phyloP scores from a whole-genome alignment of 2,797 vertebrate species.

The Peromyscus nudipes region DNA sequence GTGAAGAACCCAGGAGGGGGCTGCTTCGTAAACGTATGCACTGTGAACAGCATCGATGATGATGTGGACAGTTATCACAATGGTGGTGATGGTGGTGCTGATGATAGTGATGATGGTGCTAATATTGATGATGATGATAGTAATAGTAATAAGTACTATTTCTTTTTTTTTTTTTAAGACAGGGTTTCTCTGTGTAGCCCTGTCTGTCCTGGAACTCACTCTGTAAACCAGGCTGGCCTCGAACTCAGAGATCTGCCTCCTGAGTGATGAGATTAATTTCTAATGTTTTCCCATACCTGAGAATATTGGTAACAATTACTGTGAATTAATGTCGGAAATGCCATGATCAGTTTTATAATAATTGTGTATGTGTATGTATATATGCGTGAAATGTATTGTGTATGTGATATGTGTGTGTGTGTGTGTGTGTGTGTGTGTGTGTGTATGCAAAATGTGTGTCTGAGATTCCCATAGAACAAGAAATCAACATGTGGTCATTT shows the following conservation, averaged over 20 bases:
- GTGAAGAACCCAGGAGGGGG: background rate
- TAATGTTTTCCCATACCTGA: background rate
- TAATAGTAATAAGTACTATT: background rate
- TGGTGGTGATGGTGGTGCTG: background rate
- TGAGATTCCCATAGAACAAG: constrained; percentile 66
- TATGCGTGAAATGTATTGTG: background rate
- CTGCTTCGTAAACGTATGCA: background rate
- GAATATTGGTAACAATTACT: background rate
- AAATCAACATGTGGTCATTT: constrained; percentile 72
- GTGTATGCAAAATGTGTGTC: background rate
- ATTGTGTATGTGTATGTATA: background rate
- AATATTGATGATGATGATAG: background rate
- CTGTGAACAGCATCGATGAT: no score
- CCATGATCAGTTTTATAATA: background rate
- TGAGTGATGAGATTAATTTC: no score
- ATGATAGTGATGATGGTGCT: background rate
- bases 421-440: background rate
- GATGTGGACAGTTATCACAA: no score
- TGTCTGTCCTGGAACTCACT: background rate
- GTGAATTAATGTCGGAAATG: background rate
- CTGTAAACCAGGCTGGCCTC: no score
- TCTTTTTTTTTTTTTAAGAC: background rate
- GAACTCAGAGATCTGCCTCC: no score
- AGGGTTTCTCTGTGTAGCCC: background rate
- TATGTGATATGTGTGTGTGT: background rate